phyloP scores from a whole-genome alignment of 2,113 vertebrate species.

The Genyomyrus donnyi region DNA sequence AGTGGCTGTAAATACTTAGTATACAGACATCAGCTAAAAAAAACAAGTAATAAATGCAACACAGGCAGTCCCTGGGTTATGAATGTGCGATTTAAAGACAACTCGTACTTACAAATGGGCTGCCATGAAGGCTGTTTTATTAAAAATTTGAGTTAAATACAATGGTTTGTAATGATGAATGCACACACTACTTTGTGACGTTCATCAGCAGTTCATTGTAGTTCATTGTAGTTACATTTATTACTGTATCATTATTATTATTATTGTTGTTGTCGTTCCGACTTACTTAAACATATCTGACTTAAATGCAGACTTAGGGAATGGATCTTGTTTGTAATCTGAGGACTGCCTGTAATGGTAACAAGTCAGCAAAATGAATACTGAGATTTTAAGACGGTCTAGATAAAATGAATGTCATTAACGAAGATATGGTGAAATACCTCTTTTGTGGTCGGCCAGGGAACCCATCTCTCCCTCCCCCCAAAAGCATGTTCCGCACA shows the following conservation, averaged over 20 bases:
- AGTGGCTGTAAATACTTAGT: neutral
- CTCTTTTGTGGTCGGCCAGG: conserved; percentile 21
- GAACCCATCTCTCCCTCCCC: conserved; percentile 31
- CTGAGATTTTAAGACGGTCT: neutral
- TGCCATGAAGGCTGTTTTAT: neutral
- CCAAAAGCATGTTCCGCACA: conserved; percentile 33
- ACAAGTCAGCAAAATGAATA: neutral
- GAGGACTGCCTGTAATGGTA: neutral
- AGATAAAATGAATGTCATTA: neutral
- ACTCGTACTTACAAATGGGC: neutral
- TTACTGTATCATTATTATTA: too few relatives aligned
- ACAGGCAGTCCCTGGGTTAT: neutral
- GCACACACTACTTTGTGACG: neutral
- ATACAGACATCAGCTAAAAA: neutral
- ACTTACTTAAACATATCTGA: neutral
- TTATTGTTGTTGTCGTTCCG: neutral
- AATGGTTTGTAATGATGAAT: neutral
- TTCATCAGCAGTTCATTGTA: neutral
- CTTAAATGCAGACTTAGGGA: neutral
- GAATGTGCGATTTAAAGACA: neutral
- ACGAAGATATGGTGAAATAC: neutral
- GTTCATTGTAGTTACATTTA: too few relatives aligned
- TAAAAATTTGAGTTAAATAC: neutral
- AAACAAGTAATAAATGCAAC: neutral
- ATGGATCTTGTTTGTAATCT: neutral